Evolutionary conservation across 1,140 invertebrate genomes (phyloP).

Genomic region (Drosophila ironensis): DNA sequence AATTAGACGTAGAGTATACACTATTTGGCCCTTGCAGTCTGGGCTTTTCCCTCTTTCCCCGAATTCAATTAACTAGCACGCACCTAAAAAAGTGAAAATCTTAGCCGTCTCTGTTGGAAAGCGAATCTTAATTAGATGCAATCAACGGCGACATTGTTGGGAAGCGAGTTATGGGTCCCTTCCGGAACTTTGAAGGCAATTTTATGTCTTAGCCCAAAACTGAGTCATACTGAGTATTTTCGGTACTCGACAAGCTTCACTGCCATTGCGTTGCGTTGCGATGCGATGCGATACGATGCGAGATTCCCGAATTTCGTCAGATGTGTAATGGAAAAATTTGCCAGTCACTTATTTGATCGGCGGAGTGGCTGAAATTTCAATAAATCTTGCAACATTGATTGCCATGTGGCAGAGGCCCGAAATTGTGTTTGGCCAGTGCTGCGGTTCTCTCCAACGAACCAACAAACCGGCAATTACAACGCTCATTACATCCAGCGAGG

Average conservation of each 20-base stretch:
- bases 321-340: conserved; percentile 19
- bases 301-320: conserved; percentile 44
- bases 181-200: conserved; percentile 15
- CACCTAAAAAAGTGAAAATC: conserved; percentile 69
- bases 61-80: conserved; percentile 41
- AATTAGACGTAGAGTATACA: not conserved
- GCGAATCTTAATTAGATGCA: conserved; percentile 70
- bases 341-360: conserved; percentile 44
- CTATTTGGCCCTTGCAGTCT: not conserved
- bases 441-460: conserved; percentile 27
- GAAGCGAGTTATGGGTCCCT: conserved; percentile 15
- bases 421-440: conserved; percentile 19
- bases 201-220: conserved; percentile 3
- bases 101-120: conserved; percentile 20
- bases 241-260: conserved; percentile 43
- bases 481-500: conserved; percentile 10
- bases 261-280: too few species aligned
- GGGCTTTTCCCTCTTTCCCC: not conserved
- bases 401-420: not conserved
- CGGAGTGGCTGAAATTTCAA: conserved; percentile 24
- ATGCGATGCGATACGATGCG: too few species aligned
- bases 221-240: conserved; percentile 27
- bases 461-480: conserved; percentile 54
- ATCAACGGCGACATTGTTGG: conserved; percentile 40
- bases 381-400: conserved; percentile 21